phyloP scores from a whole-genome alignment of 2,113 vertebrate genomes.

The Ahaetulla prasina region DNA sequence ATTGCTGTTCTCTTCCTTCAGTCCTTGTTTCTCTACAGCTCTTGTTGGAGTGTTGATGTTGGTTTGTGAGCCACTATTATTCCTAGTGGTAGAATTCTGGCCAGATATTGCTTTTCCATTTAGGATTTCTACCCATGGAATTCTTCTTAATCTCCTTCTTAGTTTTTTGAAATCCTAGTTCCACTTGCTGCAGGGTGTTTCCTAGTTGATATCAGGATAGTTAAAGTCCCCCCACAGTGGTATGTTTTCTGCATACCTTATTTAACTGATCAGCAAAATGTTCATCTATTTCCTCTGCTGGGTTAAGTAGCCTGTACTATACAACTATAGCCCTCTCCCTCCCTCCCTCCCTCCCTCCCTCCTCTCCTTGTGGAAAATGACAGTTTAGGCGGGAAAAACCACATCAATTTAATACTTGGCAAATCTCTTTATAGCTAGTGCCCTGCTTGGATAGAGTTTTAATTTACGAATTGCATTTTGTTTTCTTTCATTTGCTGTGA shows the following conservation, averaged over 20 bases:
- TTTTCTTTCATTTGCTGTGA: neutral
- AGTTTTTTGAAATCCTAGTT: neutral
- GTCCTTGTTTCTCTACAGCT: neutral
- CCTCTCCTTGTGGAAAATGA: neutral
- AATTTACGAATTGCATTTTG: neutral
- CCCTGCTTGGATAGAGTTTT: slow-evolving; percentile 11
- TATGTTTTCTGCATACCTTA: neutral
- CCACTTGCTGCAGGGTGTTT: neutral
- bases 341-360: no score
- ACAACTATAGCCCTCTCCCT: neutral
- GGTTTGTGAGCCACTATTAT: neutral
- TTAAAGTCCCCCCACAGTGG: neutral
- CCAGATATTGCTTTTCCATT: neutral
- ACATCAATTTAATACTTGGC: rapidly evolving
- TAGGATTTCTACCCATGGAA: neutral
- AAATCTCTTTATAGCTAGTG: slow-evolving; percentile 34
- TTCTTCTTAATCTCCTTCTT: neutral
- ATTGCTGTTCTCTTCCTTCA: neutral
- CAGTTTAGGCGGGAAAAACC: neutral
- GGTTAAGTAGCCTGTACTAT: neutral
- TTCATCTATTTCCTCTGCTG: neutral
- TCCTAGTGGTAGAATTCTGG: neutral
- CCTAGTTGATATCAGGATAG: neutral
- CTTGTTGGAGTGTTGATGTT: neutral
- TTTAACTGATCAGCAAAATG: neutral